phyloP scores from a whole-genome alignment of 2,113 vertebrate species.

The western clawed frog (Xenopus tropicalis) region UCB_Xtro_10.0 CM004449.2:106821501-106822000 shows the following conservation, averaged over 20 bases:
- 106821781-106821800: not conserved
- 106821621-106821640: constrained; percentile 99
- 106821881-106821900: constrained; percentile 6
- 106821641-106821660: constrained; percentile 86
- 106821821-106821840: no score
- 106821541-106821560: constrained; percentile 79
- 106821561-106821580: constrained; percentile 83
- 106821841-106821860: not conserved
- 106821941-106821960: not conserved
- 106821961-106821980: not conserved
- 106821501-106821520: constrained; percentile 76
- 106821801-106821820: not conserved
- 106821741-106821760: constrained; percentile 28
- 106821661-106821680: constrained; percentile 83
- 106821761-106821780: constrained; percentile 28
- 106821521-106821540: constrained; percentile 84
- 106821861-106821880: not conserved
- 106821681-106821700: constrained; percentile 42
- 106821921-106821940: not conserved
- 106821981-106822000: not conserved
- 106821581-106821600: constrained; percentile 98
- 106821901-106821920: not conserved
- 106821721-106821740: constrained; percentile 9
- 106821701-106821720: constrained; percentile 35
- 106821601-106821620: constrained; percentile 96